Percentiles rank a stretch among this genome's conserved stretches.
Conservation (phyloP, 1,140 invertebrate species). For the Cydia amplana region DNA sequence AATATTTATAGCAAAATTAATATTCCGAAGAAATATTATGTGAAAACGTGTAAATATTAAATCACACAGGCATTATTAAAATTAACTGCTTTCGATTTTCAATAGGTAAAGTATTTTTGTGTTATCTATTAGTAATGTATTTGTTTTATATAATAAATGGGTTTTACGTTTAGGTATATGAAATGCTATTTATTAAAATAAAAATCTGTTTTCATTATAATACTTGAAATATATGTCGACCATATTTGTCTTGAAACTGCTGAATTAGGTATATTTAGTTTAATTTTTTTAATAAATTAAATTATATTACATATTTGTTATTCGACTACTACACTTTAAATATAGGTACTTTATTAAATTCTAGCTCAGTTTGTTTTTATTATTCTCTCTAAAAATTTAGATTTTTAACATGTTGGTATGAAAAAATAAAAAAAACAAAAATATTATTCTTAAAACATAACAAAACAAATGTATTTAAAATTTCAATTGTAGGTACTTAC, state of each 20-base stretch:
- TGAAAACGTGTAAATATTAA: conserved; percentile 12
- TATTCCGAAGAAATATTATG: conserved; percentile 1
- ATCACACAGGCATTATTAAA: not conserved
- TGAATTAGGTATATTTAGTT: no score
- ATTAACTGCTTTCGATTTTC: not conserved
- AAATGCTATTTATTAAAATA: no score
- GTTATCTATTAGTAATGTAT: not conserved
- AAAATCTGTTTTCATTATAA: no score
- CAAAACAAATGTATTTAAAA: not conserved
- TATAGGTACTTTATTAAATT: no score
- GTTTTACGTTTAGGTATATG: no score
- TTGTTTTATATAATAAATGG: not conserved
- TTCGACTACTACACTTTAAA: no score
- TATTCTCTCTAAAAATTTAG: no score
- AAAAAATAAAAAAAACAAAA: not conserved
- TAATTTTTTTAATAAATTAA: no score
- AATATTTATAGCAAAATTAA: conserved; percentile 21
- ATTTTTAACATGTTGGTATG: not conserved
- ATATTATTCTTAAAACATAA: not conserved
- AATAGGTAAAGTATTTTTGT: not conserved
- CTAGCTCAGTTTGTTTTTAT: no score
- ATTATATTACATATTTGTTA: no score
- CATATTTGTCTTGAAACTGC: no score
- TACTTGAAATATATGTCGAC: no score
- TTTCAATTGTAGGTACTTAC: not conserved